Evolutionary conservation across 1,140 invertebrate genomes (phyloP).

Genomic region (Oscheius sp.): DNA sequence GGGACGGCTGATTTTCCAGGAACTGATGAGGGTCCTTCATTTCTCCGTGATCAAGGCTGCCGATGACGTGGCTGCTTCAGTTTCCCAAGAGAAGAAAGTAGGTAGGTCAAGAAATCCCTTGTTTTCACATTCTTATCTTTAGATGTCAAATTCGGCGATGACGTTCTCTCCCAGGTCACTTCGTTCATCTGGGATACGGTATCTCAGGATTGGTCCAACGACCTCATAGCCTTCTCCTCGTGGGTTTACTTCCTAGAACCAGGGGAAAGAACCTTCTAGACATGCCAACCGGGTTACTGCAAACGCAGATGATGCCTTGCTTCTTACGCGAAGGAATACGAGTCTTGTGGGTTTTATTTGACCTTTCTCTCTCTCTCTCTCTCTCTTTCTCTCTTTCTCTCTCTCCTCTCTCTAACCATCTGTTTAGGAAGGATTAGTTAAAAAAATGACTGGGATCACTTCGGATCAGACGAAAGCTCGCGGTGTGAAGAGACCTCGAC

Average conservation of each 20-base stretch:
- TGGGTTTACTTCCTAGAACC: neutral
- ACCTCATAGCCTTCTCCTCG: constrained; percentile 14
- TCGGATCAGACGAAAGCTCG: too few species aligned
- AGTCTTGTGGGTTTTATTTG: constrained; percentile 18
- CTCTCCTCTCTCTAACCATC: too few species aligned
- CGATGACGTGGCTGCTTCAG: constrained; percentile 5
- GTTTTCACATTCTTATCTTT: neutral
- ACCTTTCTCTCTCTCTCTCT: too few species aligned
- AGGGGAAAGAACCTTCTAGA: neutral
- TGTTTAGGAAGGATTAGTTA: too few species aligned
- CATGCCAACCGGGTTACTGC: constrained; percentile 9
- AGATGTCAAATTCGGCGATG: constrained; percentile 7
- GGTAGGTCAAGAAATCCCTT: too few species aligned
- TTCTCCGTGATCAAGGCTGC: neutral
- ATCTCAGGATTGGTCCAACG: constrained; percentile 13
- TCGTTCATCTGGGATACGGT: constrained; percentile 21
- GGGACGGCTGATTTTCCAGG: neutral
- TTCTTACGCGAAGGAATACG: constrained; percentile 23
- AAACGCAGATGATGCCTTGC: constrained; percentile 7
- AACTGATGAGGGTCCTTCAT: constrained; percentile 11
- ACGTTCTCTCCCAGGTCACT: constrained; percentile 1
- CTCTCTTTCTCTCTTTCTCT: too few species aligned
- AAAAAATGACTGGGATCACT: too few species aligned
- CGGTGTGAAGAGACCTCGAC: too few species aligned
- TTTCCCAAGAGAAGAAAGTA: too few species aligned